phyloP scores from a whole-genome alignment of 1,140 invertebrate genomes.

The Plodia interpunctella region DNA sequence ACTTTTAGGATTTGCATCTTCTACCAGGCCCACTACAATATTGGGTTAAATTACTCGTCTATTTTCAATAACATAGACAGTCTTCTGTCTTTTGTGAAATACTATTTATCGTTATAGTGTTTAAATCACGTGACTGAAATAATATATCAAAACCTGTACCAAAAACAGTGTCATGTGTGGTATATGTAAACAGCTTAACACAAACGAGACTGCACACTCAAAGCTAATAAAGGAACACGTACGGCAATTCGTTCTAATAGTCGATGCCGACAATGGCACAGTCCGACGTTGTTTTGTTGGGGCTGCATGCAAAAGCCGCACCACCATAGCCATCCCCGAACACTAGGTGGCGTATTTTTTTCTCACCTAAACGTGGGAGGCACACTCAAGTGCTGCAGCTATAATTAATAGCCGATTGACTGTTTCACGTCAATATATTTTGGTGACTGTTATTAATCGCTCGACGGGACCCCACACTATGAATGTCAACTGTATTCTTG shows the following conservation, averaged over 20 bases:
- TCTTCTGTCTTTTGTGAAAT: too few relatives aligned
- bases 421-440: conserved; percentile 65
- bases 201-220: conserved; percentile 53
- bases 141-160: too few relatives aligned
- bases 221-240: conserved; percentile 59
- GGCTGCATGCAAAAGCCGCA: conserved; percentile 49
- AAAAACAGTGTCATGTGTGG: neutral
- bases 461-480: conserved; percentile 59
- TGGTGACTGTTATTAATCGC: conserved; percentile 69
- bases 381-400: conserved; percentile 54
- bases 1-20: too few relatives aligned
- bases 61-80: too few relatives aligned
- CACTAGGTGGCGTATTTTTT: conserved; percentile 36
- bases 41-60: too few relatives aligned
- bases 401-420: conserved; percentile 68
- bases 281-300: conserved; percentile 65
- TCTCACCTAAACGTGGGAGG: conserved; percentile 51
- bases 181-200: conserved; percentile 21
- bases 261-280: conserved; percentile 43
- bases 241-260: conserved; percentile 64
- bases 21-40: too few relatives aligned
- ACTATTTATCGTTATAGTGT: too few relatives aligned
- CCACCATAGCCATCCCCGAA: conserved; percentile 35
- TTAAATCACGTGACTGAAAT: too few relatives aligned
- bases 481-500: conserved; percentile 34